Percentiles rank a stretch among this genome's conserved stretches.
These are phyloP conservation scores for Elysia crispata DNA, from an alignment of 2,888 invertebrate genomes.

Conservation along the genomic window DNA sequence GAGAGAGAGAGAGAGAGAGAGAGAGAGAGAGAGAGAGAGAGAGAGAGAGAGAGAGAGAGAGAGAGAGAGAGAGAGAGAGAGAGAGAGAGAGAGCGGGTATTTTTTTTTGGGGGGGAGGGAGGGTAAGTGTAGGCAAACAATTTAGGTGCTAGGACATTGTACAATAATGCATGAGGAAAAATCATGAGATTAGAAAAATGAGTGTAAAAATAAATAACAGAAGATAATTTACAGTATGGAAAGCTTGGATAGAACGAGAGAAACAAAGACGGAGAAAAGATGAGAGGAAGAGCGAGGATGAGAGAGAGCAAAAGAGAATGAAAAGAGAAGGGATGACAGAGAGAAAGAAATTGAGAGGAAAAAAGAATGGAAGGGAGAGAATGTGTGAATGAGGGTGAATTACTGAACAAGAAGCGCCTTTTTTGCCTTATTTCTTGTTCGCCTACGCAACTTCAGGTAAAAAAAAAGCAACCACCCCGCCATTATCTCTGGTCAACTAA, in stretches of 20 bases:
- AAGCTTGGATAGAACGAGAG: not conserved
- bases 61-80: not conserved
- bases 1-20: constrained; percentile 6
- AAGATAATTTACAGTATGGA: not conserved
- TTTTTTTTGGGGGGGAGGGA: not conserved
- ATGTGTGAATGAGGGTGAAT: not conserved
- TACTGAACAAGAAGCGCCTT: too few species aligned
- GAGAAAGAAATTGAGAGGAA: not conserved
- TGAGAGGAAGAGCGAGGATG: not conserved
- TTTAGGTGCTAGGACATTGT: too few species aligned
- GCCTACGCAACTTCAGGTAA: too few species aligned
- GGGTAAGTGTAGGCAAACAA: not conserved
- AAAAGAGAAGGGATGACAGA: not conserved
- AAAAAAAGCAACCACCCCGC: too few species aligned
- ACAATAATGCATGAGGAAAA: too few species aligned
- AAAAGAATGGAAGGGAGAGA: not conserved
- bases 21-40: constrained; percentile 1
- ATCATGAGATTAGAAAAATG: too few species aligned
- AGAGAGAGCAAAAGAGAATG: not conserved
- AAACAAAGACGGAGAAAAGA: not conserved
- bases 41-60: constrained; percentile 11
- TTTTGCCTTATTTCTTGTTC: too few species aligned
- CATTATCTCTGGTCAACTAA: too few species aligned
- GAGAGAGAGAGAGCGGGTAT: not conserved
- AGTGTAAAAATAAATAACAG: not conserved